Evolutionary conservation across 2,888 invertebrate genomes (phyloP), one percentile per base, ranked within the genome.

Genomic region (Sialis fuliginosa): DNA sequence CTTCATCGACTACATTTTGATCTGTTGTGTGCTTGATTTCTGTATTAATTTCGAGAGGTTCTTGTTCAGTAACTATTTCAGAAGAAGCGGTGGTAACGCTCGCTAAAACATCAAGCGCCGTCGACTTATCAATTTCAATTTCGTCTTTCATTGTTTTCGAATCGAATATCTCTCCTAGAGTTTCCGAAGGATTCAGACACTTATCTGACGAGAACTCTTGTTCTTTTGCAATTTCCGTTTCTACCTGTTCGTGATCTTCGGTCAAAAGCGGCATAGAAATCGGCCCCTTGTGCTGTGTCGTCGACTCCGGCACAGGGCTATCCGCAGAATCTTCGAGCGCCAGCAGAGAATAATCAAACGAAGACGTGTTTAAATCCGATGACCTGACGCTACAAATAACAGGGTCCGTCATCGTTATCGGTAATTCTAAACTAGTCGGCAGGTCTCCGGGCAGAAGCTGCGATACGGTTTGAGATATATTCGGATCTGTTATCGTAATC

Each of bases 401-500:
- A 22, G 79, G 77, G 62, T 81, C 79, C 2, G 81, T 77, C 13
- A 82, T 77, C 0, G 80, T 79, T 45, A 83, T 76, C 12, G 82
- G 79, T 53, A 84, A 60, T 56, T 82, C 81, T 9, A 83, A 53
- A 49, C 57, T 62, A n/a, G 55, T 53, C 37, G 57, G 58, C 45
- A 61, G 53, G 44, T 62, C 63, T 46, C 50, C 58, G 1, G 58
- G 56, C 40, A 62, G 55, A 46, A 62, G 49, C 50, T 64, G 61
- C 0, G 63, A 55, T 7, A 65, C 66, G 0, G 64, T 64, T 53
- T 75, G 74, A 9, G 79, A 75, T 56, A 84, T 82, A 50, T 74
- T 75, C 13, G 85, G 82, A 65, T 83, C 80, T 1, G 83, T 81
- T 13, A 83, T 78, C 0, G 83, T 83, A 44, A 83, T 82, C 8